These are phyloP conservation scores for Acrobasis suavella DNA, from an alignment of 2,888 invertebrate genomes.

Conservation along the genomic window DNA sequence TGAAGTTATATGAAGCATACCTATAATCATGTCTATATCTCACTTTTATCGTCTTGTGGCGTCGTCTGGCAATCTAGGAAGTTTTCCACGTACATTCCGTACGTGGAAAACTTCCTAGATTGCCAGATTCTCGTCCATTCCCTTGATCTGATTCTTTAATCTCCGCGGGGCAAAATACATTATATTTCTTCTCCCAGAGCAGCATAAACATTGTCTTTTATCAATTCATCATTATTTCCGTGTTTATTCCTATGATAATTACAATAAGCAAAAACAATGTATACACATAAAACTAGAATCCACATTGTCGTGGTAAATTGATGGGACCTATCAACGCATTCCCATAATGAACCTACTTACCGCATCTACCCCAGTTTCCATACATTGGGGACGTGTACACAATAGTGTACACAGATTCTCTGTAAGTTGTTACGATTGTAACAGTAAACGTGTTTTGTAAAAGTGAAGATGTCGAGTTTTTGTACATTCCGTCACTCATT, in stretches of 20 bases:
- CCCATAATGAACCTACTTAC: slow-evolving; percentile 49
- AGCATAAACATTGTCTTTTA: too few relatives aligned
- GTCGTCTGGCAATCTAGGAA: too few relatives aligned
- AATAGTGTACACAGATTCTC: slow-evolving; percentile 24
- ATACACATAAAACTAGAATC: slow-evolving; percentile 19
- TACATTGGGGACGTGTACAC: slow-evolving; percentile 44
- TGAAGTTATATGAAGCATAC: too few relatives aligned
- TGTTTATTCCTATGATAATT: slow-evolving; percentile 8
- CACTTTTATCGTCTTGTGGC: too few relatives aligned
- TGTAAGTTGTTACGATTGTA: slow-evolving; percentile 24
- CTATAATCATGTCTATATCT: too few relatives aligned
- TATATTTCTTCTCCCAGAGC: too few relatives aligned
- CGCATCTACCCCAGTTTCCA: slow-evolving; percentile 44
- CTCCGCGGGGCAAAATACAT: too few relatives aligned
- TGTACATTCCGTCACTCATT: slow-evolving; percentile 12
- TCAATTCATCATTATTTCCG: too few relatives aligned
- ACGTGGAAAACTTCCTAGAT: too few relatives aligned
- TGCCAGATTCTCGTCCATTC: too few relatives aligned
- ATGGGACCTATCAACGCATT: slow-evolving; percentile 32
- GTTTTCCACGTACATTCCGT: too few relatives aligned
- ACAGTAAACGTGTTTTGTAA: slow-evolving; percentile 25
- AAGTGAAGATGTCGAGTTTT: slow-evolving; percentile 19
- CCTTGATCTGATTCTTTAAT: too few relatives aligned
- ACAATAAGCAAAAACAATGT: slow-evolving; percentile 11
- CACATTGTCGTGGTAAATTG: slow-evolving; percentile 29